phyloP scores from a whole-genome alignment of 2,113 vertebrate species.

The Mixornis gularis region DNA sequence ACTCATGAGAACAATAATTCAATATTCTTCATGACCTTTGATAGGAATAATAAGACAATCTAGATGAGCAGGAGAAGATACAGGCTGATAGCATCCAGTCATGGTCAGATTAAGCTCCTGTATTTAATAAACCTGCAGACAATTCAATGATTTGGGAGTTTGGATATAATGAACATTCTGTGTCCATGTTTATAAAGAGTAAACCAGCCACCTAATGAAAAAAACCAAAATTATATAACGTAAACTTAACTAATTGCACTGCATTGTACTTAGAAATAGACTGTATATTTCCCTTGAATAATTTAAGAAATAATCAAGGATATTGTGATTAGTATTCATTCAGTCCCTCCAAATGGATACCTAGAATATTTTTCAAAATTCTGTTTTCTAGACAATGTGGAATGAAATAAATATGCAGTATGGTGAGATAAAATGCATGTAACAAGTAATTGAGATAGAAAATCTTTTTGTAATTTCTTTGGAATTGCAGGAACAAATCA shows the following conservation, averaged over 20 bases:
- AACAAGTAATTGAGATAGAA: background rate
- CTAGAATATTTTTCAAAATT: background rate
- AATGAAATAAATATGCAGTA: background rate
- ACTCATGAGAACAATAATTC: background rate
- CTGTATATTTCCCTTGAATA: background rate
- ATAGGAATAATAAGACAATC: background rate
- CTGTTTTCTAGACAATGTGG: background rate
- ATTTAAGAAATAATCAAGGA: background rate
- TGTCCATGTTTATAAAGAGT: background rate
- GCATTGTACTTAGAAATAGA: background rate
- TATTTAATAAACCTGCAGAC: background rate
- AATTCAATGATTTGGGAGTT: background rate
- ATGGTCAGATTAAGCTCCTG: background rate
- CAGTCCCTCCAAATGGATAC: background rate
- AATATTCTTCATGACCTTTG: background rate
- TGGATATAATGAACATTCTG: background rate
- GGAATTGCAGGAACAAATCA: background rate
- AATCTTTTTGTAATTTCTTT: background rate
- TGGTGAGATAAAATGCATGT: background rate
- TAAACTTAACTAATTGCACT: background rate
- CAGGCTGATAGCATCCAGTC: background rate
- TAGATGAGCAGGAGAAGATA: background rate
- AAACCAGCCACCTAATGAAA: background rate
- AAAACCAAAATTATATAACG: background rate
- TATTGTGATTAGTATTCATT: background rate